Conservation (phyloP, 2,888 invertebrate species). For the Orthonychiurus folsomi region DNA sequence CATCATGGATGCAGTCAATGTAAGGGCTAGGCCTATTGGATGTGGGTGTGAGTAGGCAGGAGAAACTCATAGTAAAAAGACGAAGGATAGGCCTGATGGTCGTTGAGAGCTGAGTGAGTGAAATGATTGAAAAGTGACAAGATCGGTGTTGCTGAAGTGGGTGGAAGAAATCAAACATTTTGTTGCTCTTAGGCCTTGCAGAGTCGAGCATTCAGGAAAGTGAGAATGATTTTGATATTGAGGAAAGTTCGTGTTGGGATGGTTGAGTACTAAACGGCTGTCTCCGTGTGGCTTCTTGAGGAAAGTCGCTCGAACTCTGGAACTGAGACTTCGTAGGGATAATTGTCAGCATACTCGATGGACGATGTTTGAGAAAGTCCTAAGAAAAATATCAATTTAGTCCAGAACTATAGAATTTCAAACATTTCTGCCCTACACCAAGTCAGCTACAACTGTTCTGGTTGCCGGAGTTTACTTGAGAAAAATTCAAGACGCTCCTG, state of each 20-base stretch:
- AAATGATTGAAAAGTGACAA: neutral
- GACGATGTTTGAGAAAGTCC: slow-evolving; percentile 82
- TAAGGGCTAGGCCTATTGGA: too few species aligned
- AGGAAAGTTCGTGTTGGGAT: neutral
- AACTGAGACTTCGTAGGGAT: slow-evolving; percentile 77
- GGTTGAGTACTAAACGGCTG: slow-evolving; percentile 62
- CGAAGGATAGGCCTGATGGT: neutral
- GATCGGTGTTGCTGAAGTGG: neutral
- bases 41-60: too few species aligned
- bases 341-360: slow-evolving; percentile 83
- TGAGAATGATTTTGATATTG: neutral
- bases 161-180: neutral
- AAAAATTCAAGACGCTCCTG: too few species aligned
- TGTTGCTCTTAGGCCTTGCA: neutral
- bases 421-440: too few species aligned
- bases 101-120: neutral
- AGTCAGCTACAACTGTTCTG: too few species aligned
- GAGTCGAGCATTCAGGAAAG: neutral
- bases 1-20: too few species aligned
- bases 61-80: too few species aligned
- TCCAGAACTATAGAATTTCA: too few species aligned
- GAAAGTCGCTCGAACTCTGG: slow-evolving; percentile 86
- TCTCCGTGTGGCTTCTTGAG: slow-evolving; percentile 89
- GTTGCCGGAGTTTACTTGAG: too few species aligned
- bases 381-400: too few species aligned